A percentile compares a stretch with the other conserved stretches of the same genome.
phyloP scores from a whole-genome alignment of 1,140 invertebrate species.

The Ostrea denselamellosa region DNA sequence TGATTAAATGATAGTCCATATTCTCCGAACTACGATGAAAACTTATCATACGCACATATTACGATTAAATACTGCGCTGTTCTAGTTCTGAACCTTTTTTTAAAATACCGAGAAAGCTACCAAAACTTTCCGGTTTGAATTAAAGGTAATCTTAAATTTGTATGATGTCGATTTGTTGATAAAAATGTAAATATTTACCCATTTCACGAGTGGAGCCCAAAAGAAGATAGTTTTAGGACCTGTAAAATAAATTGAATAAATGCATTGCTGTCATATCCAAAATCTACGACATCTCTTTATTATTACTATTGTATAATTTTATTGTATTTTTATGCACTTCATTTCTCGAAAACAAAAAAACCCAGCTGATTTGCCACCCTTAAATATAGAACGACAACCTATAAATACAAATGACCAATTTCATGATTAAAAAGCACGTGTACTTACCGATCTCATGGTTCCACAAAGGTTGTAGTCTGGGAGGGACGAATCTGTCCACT shows the following conservation, averaged over 20 bases:
- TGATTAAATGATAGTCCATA: neutral
- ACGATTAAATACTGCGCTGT: no score
- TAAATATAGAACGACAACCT: neutral
- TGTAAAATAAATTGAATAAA: constrained; percentile 19
- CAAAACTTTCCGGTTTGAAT: no score
- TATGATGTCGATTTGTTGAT: neutral
- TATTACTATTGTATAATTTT: no score
- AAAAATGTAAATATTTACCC: constrained; percentile 27
- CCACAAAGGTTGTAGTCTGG: constrained; percentile 45
- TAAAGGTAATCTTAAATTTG: neutral
- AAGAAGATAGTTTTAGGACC: constrained; percentile 57
- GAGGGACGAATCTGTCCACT: constrained; percentile 51
- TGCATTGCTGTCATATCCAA: neutral
- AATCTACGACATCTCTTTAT: neutral
- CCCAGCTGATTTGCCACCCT: neutral
- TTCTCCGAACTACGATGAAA: neutral
- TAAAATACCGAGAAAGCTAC: no score
- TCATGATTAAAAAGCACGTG: neutral
- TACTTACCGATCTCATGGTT: constrained; percentile 50
- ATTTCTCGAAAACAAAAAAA: neutral
- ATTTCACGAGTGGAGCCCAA: constrained; percentile 45
- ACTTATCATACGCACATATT: no score
- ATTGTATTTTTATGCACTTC: neutral
- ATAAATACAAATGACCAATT: neutral
- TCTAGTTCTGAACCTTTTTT: no score